A percentile compares a stretch with the other conserved stretches of the same genome.
These are phyloP conservation scores for Sebastes itinus DNA, from an alignment of 2,797 vertebrate genomes.

Conservation along the genomic window DNA sequence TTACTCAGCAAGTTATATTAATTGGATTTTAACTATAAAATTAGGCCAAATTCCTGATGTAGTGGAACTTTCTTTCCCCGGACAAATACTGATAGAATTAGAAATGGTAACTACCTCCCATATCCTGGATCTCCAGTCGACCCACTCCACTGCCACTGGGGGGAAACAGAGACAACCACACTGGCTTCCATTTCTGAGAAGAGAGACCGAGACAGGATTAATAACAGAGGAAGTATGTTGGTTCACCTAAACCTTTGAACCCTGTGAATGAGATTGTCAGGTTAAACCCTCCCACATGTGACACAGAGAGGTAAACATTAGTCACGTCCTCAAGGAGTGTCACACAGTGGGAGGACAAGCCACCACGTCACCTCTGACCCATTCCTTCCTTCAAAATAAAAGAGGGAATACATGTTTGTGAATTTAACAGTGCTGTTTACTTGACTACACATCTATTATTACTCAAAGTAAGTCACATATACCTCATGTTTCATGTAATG, in stretches of 20 bases:
- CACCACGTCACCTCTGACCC: neutral
- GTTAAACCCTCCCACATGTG: neutral
- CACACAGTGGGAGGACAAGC: neutral
- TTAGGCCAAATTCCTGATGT: neutral
- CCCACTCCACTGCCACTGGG: slow-evolving; percentile 87
- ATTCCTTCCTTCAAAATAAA: slow-evolving; percentile 1
- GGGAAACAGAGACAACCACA: slow-evolving; percentile 87
- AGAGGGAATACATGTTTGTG: neutral
- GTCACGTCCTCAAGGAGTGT: neutral
- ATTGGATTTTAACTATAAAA: neutral
- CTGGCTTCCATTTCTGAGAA: slow-evolving; percentile 91
- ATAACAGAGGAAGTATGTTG: neutral
- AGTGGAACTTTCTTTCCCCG: neutral
- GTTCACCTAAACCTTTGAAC: neutral
- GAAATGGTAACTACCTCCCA: slow-evolving; percentile 45
- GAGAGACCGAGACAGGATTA: neutral
- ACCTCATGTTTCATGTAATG: neutral
- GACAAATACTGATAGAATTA: neutral
- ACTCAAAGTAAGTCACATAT: neutral
- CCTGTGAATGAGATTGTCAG: neutral
- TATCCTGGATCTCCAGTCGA: slow-evolving; percentile 89
- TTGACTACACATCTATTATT: neutral
- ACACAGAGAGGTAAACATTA: slow-evolving; percentile 20
- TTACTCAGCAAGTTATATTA: neutral
- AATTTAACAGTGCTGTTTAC: neutral